Percentiles rank a stretch among this genome's conserved stretches.
Conservation (phyloP, 2,888 invertebrate species). For the Tigriopus californicus region DNA sequence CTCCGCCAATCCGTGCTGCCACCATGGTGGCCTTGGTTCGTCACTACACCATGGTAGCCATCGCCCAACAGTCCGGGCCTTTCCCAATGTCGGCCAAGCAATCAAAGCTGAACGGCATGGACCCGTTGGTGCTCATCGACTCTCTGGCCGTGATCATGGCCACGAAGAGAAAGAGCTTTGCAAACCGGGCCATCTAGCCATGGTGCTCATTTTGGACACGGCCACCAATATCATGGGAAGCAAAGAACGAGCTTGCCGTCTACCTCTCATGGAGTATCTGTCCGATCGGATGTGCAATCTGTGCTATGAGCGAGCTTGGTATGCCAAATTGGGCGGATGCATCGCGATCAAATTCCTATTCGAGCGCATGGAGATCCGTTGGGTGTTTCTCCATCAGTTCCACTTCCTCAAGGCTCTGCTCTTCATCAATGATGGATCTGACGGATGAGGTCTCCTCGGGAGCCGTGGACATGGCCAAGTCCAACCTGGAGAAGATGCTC, state of each 20-base stretch:
- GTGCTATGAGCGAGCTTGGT: constrained; percentile 96
- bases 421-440: constrained; percentile 83
- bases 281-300: constrained; percentile 81
- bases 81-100: constrained; percentile 34
- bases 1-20: constrained; percentile 55
- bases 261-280: constrained; percentile 83
- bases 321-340: constrained; percentile 88
- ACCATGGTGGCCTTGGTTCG: constrained; percentile 75
- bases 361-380: constrained; percentile 66
- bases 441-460: constrained; percentile 91
- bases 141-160: constrained; percentile 80
- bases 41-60: constrained; percentile 85
- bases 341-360: constrained; percentile 74
- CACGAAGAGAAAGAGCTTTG: constrained; percentile 93
- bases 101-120: constrained; percentile 48
- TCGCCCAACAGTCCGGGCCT: constrained; percentile 64
- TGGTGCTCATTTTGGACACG: constrained; percentile 73
- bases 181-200: constrained; percentile 73
- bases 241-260: constrained; percentile 48
- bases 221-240: constrained; percentile 51
- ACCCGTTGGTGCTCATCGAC: constrained; percentile 73
- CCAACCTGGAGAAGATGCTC: constrained; percentile 70
- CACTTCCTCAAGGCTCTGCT: constrained; percentile 67
- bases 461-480: constrained; percentile 83
- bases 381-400: constrained; percentile 71